Base-by-base conservation (phyloP, 2,888 invertebrate species). In the Hydropsyche betteni region DNA sequence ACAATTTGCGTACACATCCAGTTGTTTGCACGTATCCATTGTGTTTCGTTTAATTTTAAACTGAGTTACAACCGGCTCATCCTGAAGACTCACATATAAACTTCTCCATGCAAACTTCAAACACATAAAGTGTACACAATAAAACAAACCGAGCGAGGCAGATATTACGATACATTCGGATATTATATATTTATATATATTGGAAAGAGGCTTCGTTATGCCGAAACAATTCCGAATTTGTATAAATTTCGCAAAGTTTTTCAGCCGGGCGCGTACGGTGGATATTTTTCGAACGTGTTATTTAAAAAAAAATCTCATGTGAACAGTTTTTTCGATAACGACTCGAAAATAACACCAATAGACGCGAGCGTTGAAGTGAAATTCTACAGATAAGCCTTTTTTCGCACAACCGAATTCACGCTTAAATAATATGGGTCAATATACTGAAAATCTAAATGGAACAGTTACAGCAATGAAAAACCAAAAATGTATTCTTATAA, bases 271-370 rank as follows among this genome's bases (percentile, higher is more conserved):
- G 24, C 58, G 14, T 16, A 24, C 58, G 8, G 16, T 16, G 14
- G n/a, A 58, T 53, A 8, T 44, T 44, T 44, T 44, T 44, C 44
- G 44, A 44, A 44, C 24, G 24, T 24, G 24, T 2, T 24, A 24
- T 24, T 24, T 44, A 44, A 44, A 44, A 44, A 6, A 44, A 44
- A 44, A 44, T 44, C 3, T 44, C 38, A n/a, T 38, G 8, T 24
- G 34, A n/a, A 69, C 44, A 69, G 69, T n/a, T 69, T n/a, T 8
- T 36, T 44, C 14, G 12, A 12, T n/a, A 69, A 34, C 38, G 69
- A 69, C 38, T 69, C 38, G 38, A 69, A 69, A 38, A 69, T 69
- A 69, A 69, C 38, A 69, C 38, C 69, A 69, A 69, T 69, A 69
- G 3, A 44, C 69, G n/a, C 38, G 44, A 34, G 69, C 69, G 38